Evolutionary conservation across 2,888 invertebrate species (phyloP).

Genomic region (Lysandra coridon): DNA sequence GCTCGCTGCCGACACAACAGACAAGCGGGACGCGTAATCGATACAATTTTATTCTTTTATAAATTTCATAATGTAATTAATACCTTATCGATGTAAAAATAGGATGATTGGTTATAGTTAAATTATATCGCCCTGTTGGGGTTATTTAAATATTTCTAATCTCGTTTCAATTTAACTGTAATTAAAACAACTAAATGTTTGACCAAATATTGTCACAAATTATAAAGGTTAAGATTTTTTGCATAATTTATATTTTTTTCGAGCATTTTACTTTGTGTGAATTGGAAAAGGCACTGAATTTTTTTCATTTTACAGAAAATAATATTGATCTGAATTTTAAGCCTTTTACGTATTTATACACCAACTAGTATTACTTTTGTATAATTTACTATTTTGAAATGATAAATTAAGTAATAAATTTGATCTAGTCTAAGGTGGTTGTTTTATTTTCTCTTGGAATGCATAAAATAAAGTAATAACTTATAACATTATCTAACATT

Average conservation of each 20-base stretch:
- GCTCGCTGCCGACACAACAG: constrained; percentile 50
- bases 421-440: constrained; percentile 8
- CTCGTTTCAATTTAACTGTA: not conserved
- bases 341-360: not conserved
- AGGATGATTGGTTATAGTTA: constrained; percentile 22
- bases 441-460: constrained; percentile 3
- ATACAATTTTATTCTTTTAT: constrained; percentile 10
- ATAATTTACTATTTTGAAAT: constrained; percentile 23
- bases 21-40: constrained; percentile 37
- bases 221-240: not conserved
- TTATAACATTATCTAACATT: too few species aligned
- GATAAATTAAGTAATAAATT: constrained; percentile 22
- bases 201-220: not conserved
- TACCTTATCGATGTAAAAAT: constrained; percentile 21
- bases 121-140: constrained; percentile 11
- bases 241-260: not conserved
- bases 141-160: not conserved
- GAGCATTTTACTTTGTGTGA: not conserved
- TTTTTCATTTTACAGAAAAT: not conserved
- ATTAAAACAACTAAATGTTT: not conserved
- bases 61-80: constrained; percentile 12
- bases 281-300: not conserved
- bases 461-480: not conserved
- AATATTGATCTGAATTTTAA: not conserved
- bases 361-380: constrained; percentile 18